Conservation (phyloP, 2,797 vertebrate species). For the Eutrigla gurnardus region DNA sequence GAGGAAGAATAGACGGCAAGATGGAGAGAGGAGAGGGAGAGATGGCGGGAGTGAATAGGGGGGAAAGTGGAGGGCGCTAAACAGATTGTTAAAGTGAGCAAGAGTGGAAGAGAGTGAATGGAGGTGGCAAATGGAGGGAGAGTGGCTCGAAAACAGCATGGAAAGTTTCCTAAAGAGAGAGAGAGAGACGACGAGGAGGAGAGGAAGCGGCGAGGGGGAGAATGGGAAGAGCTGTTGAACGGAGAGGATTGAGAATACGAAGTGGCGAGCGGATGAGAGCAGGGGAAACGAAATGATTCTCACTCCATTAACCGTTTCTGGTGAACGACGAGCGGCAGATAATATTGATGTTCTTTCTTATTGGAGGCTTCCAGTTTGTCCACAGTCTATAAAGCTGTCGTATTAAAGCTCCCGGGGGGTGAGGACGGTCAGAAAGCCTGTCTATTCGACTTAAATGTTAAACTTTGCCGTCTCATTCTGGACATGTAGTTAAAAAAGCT, state of each 20-base stretch:
- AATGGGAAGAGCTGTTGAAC: slow-evolving; percentile 29
- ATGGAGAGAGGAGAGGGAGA: slow-evolving; percentile 43
- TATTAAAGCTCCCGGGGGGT: background rate
- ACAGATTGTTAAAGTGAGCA: slow-evolving; percentile 69
- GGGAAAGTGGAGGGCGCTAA: slow-evolving; percentile 46
- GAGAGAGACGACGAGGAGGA: background rate
- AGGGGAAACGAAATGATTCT: slow-evolving; percentile 22
- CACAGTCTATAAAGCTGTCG: background rate
- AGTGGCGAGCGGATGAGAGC: slow-evolving; percentile 37
- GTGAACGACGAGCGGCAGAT: slow-evolving; percentile 2
- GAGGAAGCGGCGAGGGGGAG: background rate
- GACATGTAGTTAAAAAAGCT: slow-evolving; percentile 16
- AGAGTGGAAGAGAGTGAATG: slow-evolving; percentile 67
- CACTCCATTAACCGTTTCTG: slow-evolving; percentile 44
- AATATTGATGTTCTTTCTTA: background rate
- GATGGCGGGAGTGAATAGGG: slow-evolving; percentile 54
- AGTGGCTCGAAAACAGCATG: slow-evolving; percentile 59
- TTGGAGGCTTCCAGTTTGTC: background rate
- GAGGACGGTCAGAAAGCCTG: no score
- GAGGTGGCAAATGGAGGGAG: slow-evolving; percentile 58
- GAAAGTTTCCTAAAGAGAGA: slow-evolving; percentile 57
- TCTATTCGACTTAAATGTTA: no score
- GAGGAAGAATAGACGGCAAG: slow-evolving; percentile 63
- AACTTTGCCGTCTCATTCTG: background rate
- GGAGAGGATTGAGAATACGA: slow-evolving; percentile 22